phyloP scores from a whole-genome alignment of 2,888 invertebrate genomes.

The Temnothorax ravouxi region DNA sequence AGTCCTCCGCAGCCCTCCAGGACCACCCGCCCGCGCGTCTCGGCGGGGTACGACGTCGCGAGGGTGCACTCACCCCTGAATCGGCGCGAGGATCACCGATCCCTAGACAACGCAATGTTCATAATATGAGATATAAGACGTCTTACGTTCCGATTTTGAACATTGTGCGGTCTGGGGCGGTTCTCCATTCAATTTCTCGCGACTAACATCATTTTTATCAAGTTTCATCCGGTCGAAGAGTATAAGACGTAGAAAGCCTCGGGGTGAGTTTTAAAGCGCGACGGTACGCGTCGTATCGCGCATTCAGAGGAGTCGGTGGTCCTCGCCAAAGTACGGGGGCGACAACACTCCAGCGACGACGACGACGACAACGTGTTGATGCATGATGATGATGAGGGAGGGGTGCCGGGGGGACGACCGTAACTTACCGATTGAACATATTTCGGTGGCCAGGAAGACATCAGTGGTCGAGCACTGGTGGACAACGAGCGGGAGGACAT shows the following conservation, averaged over 20 bases:
- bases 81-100: not conserved
- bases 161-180: no score
- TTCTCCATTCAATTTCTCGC: not conserved
- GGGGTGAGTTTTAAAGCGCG: not conserved
- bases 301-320: not conserved
- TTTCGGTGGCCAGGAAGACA: slow-evolving; percentile 85
- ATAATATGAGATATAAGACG: no score
- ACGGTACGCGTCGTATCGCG: not conserved
- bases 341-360: slow-evolving; percentile 15
- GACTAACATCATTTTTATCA: not conserved
- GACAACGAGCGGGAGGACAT: slow-evolving; percentile 83
- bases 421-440: slow-evolving; percentile 86
- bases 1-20: not conserved
- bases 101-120: no score
- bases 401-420: slow-evolving; percentile 3
- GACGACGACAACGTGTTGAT: not conserved
- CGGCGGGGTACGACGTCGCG: not conserved
- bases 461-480: slow-evolving; percentile 81
- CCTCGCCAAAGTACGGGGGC: slow-evolving; percentile 18
- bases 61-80: slow-evolving; percentile 26
- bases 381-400: not conserved
- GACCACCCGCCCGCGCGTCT: not conserved
- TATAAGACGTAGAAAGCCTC: not conserved
- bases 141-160: no score
- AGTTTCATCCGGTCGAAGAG: not conserved